Percentiles rank a stretch among this genome's conserved stretches.
These are phyloP conservation scores for Rhinoraja longicauda DNA, from an alignment of 2,797 vertebrate genomes.

Conservation along the genomic window DNA sequence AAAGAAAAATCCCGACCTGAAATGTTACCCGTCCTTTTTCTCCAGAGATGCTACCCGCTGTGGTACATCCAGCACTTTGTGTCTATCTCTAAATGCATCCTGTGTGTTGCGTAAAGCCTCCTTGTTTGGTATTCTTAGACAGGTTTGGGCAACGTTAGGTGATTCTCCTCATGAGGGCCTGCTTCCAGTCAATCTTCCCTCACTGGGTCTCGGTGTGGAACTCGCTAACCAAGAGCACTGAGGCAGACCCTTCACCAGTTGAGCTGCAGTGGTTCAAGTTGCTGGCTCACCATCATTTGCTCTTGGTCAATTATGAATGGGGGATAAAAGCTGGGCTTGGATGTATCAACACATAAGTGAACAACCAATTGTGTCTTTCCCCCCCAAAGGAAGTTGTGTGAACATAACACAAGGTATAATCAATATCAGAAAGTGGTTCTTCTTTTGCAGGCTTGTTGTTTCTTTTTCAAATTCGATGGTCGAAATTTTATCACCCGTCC, in stretches of 20 bases:
- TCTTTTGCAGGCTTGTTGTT: not conserved
- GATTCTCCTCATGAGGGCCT: not conserved
- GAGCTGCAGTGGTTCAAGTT: too few relatives aligned
- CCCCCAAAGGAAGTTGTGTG: not conserved
- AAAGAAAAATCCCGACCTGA: too few relatives aligned
- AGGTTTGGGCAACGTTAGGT: not conserved
- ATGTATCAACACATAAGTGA: not conserved
- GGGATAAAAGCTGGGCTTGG: too few relatives aligned
- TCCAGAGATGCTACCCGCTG: not conserved
- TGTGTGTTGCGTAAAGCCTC: not conserved
- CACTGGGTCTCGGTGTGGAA: too few relatives aligned
- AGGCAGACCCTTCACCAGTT: too few relatives aligned
- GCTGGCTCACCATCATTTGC: too few relatives aligned
- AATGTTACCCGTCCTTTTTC: too few relatives aligned
- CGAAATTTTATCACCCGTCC: not conserved
- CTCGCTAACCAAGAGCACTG: too few relatives aligned
- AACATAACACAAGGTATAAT: not conserved
- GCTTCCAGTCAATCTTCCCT: too few relatives aligned
- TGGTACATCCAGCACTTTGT: too few relatives aligned
- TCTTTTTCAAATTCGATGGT: not conserved
- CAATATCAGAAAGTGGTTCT: not conserved
- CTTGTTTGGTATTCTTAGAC: not conserved
- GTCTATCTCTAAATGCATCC: too few relatives aligned
- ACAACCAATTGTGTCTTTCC: not conserved
- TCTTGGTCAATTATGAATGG: too few relatives aligned